Evolutionary conservation across 2,113 vertebrate species (phyloP).

Genomic region (Siniperca chuatsi): DNA sequence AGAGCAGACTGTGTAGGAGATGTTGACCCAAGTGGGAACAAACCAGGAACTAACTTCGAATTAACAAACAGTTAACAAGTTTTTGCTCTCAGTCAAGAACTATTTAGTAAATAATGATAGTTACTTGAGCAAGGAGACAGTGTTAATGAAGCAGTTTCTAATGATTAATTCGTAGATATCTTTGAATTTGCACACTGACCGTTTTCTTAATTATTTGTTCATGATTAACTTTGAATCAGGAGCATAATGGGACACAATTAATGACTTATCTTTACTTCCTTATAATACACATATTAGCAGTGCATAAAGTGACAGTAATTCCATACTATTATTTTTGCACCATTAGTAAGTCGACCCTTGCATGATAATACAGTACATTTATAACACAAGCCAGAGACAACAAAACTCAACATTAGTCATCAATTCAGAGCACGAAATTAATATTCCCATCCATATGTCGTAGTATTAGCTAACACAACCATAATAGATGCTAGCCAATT

Average conservation of each 20-base stretch:
- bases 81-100: background rate
- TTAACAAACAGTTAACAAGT: background rate
- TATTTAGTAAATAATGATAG: background rate
- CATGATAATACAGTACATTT: background rate
- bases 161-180: background rate
- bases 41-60: constrained; percentile 18
- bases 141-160: background rate
- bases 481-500: background rate
- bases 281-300: background rate
- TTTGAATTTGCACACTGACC: background rate
- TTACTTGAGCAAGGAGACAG: background rate
- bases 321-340: background rate
- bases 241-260: background rate
- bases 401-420: constrained; percentile 8
- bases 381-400: background rate
- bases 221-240: background rate
- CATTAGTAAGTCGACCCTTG: background rate
- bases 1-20: background rate
- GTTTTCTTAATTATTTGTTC: background rate
- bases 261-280: background rate
- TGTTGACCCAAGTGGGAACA: background rate
- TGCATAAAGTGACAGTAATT: background rate
- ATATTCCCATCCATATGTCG: too few relatives aligned
- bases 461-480: too few relatives aligned
- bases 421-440: background rate